Evolutionary conservation across 1,140 invertebrate species (phyloP), one percentile per base, ranked within the genome.

Genomic region (Camponotus pennsylvanicus): DNA sequence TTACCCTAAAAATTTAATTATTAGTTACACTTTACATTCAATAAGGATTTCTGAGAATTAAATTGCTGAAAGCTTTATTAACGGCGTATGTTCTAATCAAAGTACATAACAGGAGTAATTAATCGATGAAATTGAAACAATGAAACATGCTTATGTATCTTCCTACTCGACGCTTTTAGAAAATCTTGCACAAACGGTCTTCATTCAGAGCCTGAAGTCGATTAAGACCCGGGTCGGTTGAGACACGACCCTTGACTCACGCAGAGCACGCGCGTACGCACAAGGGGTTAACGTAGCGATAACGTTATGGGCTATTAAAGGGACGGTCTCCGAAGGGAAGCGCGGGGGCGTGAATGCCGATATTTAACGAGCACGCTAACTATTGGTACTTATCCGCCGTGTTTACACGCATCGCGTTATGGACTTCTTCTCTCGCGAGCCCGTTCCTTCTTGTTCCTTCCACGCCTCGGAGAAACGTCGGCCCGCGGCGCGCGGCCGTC

Each of bases 291-390:
- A 78, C 64, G 85, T 80, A 71, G 64, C 52, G 67, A 82, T 63
- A 80, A 82, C 64, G 85, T 82, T 86, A 80, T 64, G 77, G 59
- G 77, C 85, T 71, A 77, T 85, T 89, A 69, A 84, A 77, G 64
- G 85, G 57, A 76, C 67, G 75, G 57, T 52, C n/a, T 66, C n/a
- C 27, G 40, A 77, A 73, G 59, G 45, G 67, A 67, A 61, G 37
- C 37, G 57, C 52, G 88, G 52, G 75, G 75, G 88, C 88, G 80
- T 87, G 57, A 73, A 59, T 27, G 15, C 34, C 76, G 86, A 90
- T 88, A 86, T 86, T 91, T 91, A 90, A 91, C 89, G 89, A 91
- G 86, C 89, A 59, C 42, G 61, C 21, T 88, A 88, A 90, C 89
- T 88, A 88, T 88, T 75, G 86, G 89, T 90, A 88, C 88, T 90